A percentile compares a stretch with the other conserved stretches of the same genome.
phyloP scores from a whole-genome alignment of 2,888 invertebrate genomes.

The Deroplatys truncata region DNA sequence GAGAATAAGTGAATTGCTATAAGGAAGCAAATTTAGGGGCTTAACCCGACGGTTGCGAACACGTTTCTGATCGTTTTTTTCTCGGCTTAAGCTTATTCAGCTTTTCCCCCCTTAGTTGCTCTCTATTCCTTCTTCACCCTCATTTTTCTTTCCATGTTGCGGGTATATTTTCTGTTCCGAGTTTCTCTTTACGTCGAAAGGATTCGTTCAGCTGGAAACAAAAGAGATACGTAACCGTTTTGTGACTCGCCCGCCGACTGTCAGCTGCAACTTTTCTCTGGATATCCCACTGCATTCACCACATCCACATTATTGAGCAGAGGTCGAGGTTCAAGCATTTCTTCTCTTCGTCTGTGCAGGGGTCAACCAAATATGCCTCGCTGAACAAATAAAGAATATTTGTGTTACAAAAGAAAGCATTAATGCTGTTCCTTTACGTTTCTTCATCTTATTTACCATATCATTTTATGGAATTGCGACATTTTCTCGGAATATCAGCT shows the following conservation, averaged over 20 bases:
- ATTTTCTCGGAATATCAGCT: no score
- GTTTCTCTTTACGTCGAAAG: neutral
- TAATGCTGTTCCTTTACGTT: neutral
- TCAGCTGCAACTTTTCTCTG: neutral
- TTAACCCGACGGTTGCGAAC: neutral
- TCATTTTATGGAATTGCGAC: neutral
- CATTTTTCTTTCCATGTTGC: neutral
- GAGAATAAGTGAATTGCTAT: no score
- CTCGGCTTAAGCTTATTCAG: neutral
- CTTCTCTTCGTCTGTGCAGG: neutral
- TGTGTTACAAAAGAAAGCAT: neutral
- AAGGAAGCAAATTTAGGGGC: no score
- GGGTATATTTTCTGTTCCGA: neutral
- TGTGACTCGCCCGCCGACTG: neutral
- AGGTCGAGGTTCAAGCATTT: neutral
- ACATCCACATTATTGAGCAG: neutral
- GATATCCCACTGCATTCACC: neutral
- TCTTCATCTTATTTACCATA: neutral
- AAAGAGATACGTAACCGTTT: neutral
- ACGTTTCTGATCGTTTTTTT: neutral
- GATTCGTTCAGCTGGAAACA: neutral
- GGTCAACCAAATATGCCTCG: neutral
- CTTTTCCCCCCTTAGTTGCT: neutral
- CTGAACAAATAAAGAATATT: no score
- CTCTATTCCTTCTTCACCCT: neutral